These are phyloP conservation scores for Dolichallabes microphthalmus DNA, from an alignment of 2,113 vertebrate species.

Conservation along the genomic window DNA sequence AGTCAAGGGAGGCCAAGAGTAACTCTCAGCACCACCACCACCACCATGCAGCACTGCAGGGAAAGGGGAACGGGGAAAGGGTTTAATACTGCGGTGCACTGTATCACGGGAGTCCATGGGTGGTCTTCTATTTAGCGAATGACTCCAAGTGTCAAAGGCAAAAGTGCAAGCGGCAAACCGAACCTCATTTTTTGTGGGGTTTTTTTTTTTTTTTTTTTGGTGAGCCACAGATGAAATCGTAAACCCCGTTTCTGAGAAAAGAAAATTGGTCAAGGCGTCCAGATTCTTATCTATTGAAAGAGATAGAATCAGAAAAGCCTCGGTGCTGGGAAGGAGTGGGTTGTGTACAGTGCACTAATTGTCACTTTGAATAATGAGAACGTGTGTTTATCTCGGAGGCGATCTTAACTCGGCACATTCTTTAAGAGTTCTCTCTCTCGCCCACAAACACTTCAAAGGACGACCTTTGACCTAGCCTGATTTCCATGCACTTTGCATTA, in stretches of 20 bases:
- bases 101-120: not conserved
- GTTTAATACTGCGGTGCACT: not conserved
- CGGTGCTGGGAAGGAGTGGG: conserved; percentile 1
- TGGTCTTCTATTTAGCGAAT: conserved; percentile 9
- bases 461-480: conserved; percentile 1
- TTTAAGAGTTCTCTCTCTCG: conserved; percentile 12
- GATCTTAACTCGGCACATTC: conserved; percentile 19
- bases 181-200: not conserved
- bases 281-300: not conserved
- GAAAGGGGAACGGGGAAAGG: not conserved
- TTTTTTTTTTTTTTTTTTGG: not conserved
- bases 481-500: conserved; percentile 26
- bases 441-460: conserved; percentile 27
- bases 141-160: not conserved
- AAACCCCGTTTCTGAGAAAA: not conserved
- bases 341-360: conserved; percentile 31
- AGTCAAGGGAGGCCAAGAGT: not conserved
- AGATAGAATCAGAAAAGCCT: conserved; percentile 17
- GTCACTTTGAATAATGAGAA: conserved; percentile 37
- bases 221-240: not conserved
- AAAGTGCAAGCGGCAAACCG: not conserved
- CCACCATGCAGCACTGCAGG: not conserved
- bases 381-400: conserved; percentile 14
- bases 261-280: not conserved
- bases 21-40: not conserved